A percentile compares a stretch with the other conserved stretches of the same genome.
Conservation (phyloP, 2,113 vertebrate genomes). For the Uria aalge region DNA sequence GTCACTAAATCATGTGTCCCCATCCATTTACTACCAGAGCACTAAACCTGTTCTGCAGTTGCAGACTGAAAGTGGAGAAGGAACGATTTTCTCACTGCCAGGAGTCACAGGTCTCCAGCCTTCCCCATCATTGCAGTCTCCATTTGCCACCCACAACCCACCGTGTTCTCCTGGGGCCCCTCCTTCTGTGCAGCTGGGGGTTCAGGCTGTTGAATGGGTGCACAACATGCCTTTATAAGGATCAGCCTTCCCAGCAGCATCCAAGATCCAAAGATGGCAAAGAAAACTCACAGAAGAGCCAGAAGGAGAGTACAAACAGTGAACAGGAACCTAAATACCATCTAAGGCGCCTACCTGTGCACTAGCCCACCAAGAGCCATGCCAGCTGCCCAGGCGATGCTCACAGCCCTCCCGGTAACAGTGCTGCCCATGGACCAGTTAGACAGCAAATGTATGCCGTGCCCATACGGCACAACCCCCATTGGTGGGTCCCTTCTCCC, state of each 20-base stretch:
- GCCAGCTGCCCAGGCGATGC: neutral
- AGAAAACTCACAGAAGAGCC: neutral
- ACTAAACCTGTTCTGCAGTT: neutral
- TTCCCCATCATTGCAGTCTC: neutral
- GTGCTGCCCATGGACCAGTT: neutral
- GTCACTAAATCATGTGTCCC: neutral
- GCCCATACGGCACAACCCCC: too few species aligned
- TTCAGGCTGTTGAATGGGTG: neutral
- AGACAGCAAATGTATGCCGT: rapidly evolving
- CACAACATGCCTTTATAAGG: neutral
- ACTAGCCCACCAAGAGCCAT: neutral
- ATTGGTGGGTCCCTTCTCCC: neutral
- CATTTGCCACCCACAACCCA: neutral
- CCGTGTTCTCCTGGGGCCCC: neutral
- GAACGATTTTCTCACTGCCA: neutral
- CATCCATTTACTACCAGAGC: neutral
- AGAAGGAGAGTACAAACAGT: neutral
- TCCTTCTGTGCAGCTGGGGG: neutral
- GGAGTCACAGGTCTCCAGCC: neutral
- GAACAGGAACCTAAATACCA: neutral
- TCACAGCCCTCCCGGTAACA: neutral
- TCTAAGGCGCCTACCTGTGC: neutral
- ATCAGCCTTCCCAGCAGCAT: neutral
- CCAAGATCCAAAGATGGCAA: neutral
- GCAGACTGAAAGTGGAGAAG: neutral